A percentile compares a stretch with the other conserved stretches of the same genome.
phyloP scores from a whole-genome alignment of 1,140 invertebrate genomes.

The Drosophila ficusphila region DNA sequence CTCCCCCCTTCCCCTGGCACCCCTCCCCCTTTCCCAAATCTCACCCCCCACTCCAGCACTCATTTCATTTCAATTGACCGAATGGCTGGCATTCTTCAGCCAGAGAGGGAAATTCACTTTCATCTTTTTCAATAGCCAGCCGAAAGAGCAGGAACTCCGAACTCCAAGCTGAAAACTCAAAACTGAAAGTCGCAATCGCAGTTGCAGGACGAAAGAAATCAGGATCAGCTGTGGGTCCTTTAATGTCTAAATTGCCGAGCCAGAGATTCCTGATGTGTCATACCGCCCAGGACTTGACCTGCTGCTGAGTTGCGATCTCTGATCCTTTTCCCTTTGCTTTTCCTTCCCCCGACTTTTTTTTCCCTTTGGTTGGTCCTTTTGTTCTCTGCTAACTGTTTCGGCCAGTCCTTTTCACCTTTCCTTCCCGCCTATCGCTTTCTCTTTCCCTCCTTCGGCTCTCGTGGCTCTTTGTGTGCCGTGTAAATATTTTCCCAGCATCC shows the following conservation, averaged over 20 bases:
- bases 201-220: too few relatives aligned
- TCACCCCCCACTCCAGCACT: too few relatives aligned
- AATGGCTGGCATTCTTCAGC: conserved; percentile 42
- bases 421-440: background rate
- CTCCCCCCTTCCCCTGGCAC: too few relatives aligned
- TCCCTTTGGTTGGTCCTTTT: conserved; percentile 46
- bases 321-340: conserved; percentile 39
- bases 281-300: conserved; percentile 68
- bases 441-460: too few relatives aligned
- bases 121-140: conserved; percentile 75
- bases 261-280: conserved; percentile 67
- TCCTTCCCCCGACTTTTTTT: too few relatives aligned
- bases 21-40: too few relatives aligned
- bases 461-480: conserved; percentile 50
- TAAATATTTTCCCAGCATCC: conserved; percentile 79
- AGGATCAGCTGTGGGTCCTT: conserved; percentile 58
- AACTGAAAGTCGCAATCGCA: too few relatives aligned
- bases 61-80: conserved; percentile 66
- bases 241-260: conserved; percentile 65
- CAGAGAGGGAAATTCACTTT: conserved; percentile 65
- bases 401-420: background rate
- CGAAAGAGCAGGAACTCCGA: conserved; percentile 39
- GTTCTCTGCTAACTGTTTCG: conserved; percentile 60
- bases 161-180: too few relatives aligned
- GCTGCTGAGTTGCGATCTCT: conserved; percentile 30